A percentile compares a stretch with the other conserved stretches of the same genome.
These are phyloP conservation scores for Darevskia mixta DNA, from an alignment of 2,797 vertebrate species.

Conservation along the genomic window DNA sequence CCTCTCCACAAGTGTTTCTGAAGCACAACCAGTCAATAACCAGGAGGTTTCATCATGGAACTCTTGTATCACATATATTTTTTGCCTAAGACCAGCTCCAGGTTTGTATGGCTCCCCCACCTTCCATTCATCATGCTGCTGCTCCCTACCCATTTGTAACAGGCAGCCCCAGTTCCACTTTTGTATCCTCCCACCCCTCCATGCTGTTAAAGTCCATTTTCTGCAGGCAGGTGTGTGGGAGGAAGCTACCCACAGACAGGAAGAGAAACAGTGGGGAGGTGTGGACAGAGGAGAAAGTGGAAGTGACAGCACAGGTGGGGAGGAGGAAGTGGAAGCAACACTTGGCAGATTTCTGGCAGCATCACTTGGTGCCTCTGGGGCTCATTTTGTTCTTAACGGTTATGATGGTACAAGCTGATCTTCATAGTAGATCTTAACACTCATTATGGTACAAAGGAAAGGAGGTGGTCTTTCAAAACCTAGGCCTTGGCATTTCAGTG, in stretches of 20 bases:
- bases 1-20: not conserved
- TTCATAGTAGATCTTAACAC: not conserved
- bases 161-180: not conserved
- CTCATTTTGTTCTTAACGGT: not conserved
- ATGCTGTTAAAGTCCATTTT: not conserved
- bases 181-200: too few relatives aligned
- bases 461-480: not conserved
- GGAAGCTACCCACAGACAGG: not conserved
- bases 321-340: not conserved
- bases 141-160: not conserved
- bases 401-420: not conserved
- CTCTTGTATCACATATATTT: not conserved
- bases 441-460: not conserved
- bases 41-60: not conserved
- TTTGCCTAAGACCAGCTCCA: not conserved
- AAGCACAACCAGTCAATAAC: not conserved
- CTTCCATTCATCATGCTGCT: too few relatives aligned
- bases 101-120: not conserved
- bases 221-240: not conserved
- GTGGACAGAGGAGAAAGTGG: not conserved
- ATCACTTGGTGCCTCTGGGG: not conserved
- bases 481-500: not conserved
- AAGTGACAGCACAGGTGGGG: not conserved
- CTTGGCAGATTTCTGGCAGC: not conserved
- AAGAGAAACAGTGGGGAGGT: not conserved